Conservation (phyloP, 1,140 invertebrate species). For the Drosophila ohnishii region DNA sequence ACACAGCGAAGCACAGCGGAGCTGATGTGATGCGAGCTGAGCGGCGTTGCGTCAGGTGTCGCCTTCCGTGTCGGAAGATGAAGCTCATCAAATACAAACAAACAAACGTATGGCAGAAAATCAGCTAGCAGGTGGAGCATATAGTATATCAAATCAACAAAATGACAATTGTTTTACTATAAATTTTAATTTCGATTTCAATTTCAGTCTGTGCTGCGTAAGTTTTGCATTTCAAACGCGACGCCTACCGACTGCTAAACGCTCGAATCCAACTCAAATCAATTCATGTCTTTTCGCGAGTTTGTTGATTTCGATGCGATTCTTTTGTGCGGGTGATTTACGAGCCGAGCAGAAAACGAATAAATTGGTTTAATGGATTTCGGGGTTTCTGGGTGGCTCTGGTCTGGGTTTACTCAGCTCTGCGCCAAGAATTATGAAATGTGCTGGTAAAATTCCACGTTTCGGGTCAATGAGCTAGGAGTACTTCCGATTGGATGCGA, state of each 20-base stretch:
- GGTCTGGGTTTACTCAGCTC: constrained; percentile 1
- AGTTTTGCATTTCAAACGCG: constrained; percentile 57
- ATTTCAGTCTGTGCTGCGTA: constrained; percentile 37
- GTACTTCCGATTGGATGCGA: constrained; percentile 63
- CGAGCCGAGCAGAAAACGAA: constrained; percentile 9
- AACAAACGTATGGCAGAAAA: constrained; percentile 25
- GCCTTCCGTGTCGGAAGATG: constrained; percentile 75
- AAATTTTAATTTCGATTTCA: constrained; percentile 49
- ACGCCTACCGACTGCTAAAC: constrained; percentile 46
- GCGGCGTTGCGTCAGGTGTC: constrained; percentile 35
- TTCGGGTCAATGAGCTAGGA: constrained; percentile 53
- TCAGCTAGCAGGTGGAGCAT: constrained; percentile 7
- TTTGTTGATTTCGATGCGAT: constrained; percentile 20
- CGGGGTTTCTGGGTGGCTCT: constrained; percentile 45
- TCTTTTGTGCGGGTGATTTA: constrained; percentile 45
- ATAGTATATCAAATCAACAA: constrained; percentile 27
- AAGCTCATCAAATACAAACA: constrained; percentile 40
- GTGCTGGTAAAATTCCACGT: constrained; percentile 23
- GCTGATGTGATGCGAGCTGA: constrained; percentile 9
- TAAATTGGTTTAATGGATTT: constrained; percentile 39
- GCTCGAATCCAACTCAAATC: constrained; percentile 25
- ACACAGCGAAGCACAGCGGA: not conserved
- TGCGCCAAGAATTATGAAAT: constrained; percentile 34
- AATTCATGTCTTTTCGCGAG: constrained; percentile 15
- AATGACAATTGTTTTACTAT: constrained; percentile 40